These are phyloP conservation scores for Procavia capensis DNA, from an alignment of 2,113 vertebrate genomes.

Conservation along the genomic window DNA sequence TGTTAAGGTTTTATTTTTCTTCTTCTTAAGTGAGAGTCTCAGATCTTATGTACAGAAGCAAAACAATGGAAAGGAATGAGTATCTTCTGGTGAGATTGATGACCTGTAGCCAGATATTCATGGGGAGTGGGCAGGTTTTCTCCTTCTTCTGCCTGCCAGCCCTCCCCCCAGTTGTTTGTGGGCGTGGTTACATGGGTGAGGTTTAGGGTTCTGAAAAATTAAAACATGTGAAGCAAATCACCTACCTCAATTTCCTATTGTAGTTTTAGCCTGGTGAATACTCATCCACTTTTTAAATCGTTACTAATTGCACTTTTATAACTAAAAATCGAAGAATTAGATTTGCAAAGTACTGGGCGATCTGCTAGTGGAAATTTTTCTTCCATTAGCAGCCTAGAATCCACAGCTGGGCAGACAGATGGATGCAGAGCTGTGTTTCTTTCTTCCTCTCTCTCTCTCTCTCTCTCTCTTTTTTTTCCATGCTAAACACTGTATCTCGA, in stretches of 20 bases:
- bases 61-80: neutral
- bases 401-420: constrained; percentile 84
- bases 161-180: neutral
- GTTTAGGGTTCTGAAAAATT: neutral
- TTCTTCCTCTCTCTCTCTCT: constrained; percentile 62
- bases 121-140: too few species aligned
- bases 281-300: constrained; percentile 73
- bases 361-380: constrained; percentile 71
- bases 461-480: neutral
- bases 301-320: constrained; percentile 64
- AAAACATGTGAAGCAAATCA: neutral
- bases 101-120: neutral
- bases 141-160: neutral
- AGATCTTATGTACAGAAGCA: neutral
- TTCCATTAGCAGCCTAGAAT: constrained; percentile 69
- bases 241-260: neutral
- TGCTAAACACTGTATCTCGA: constrained; percentile 74
- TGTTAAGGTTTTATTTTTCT: neutral
- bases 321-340: constrained; percentile 71
- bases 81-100: neutral
- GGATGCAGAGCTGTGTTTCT: constrained; percentile 73
- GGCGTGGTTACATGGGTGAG: neutral
- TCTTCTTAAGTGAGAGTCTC: neutral
- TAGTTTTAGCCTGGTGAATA: neutral
- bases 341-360: constrained; percentile 69